phyloP scores from a whole-genome alignment of 2,888 invertebrate species.

The Dicyrtoma fusca region DNA sequence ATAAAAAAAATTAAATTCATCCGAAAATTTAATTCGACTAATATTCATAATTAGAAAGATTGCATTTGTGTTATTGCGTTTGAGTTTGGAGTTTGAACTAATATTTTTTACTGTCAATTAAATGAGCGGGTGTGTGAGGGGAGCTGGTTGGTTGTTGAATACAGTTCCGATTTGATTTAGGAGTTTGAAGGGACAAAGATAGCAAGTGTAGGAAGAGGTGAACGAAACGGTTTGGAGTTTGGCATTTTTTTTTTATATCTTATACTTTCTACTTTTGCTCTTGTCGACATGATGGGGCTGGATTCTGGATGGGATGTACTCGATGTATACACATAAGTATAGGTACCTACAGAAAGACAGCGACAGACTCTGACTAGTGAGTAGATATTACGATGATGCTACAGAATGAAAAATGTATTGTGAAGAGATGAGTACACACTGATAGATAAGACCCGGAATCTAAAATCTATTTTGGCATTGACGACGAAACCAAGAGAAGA shows the following conservation, averaged over 20 bases:
- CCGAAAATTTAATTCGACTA: no score
- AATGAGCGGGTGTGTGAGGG: background rate
- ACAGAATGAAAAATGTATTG: constrained; percentile 21
- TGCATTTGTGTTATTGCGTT: no score
- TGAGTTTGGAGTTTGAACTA: background rate
- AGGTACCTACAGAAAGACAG: no score
- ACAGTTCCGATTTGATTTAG: background rate
- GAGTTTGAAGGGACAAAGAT: background rate
- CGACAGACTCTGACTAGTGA: background rate
- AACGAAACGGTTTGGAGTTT: background rate
- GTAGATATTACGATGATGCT: background rate
- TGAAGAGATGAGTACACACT: constrained; percentile 20
- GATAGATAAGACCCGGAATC: constrained; percentile 43
- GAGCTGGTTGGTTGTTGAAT: background rate
- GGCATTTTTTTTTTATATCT: background rate
- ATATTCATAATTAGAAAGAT: no score
- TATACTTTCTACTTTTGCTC: no score
- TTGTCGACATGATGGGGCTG: no score
- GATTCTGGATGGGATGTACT: no score
- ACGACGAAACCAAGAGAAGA: constrained; percentile 16
- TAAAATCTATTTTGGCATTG: constrained; percentile 40
- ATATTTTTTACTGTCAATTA: constrained; percentile 31
- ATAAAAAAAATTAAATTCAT: no score
- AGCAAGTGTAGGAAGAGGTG: no score
- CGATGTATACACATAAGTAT: no score